Percentiles rank a stretch among this genome's conserved stretches.
These are phyloP conservation scores for Caerostris darwini DNA, from an alignment of 1,140 invertebrate genomes.

Conservation along the genomic window DNA sequence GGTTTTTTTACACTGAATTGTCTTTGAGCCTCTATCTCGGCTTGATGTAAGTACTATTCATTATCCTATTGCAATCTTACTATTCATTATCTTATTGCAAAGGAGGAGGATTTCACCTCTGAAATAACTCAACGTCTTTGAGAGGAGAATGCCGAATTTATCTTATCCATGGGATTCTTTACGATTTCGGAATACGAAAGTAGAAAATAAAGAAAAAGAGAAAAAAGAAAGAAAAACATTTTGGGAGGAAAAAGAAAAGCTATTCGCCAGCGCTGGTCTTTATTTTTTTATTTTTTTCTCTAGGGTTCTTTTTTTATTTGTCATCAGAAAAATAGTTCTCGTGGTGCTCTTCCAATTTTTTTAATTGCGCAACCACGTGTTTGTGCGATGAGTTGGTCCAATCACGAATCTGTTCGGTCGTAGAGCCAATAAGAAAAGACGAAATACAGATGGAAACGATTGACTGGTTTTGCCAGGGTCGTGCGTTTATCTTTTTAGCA, in stretches of 20 bases:
- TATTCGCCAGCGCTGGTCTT: background rate
- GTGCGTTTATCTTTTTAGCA: background rate
- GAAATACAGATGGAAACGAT: conserved; percentile 51
- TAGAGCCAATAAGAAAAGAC: conserved; percentile 41
- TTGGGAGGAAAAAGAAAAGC: background rate
- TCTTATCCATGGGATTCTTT: conserved; percentile 22
- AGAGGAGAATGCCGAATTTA: background rate
- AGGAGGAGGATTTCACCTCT: background rate
- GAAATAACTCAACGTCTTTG: conserved; percentile 4
- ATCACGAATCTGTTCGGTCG: conserved; percentile 19
- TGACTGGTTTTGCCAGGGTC: background rate
- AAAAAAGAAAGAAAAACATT: background rate
- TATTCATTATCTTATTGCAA: background rate
- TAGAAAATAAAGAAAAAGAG: background rate
- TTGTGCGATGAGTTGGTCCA: conserved; percentile 15
- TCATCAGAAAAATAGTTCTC: background rate
- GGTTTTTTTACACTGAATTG: too few relatives aligned
- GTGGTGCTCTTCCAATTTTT: conserved; percentile 45
- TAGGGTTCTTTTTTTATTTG: background rate
- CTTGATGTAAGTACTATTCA: too few relatives aligned
- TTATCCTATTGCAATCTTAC: too few relatives aligned
- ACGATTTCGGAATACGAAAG: conserved; percentile 9
- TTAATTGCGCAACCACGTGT: conserved; percentile 56
- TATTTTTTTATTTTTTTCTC: background rate
- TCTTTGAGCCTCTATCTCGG: too few relatives aligned